Base-by-base conservation (phyloP, 2,888 invertebrate species). In the Mimas tiliae region DNA sequence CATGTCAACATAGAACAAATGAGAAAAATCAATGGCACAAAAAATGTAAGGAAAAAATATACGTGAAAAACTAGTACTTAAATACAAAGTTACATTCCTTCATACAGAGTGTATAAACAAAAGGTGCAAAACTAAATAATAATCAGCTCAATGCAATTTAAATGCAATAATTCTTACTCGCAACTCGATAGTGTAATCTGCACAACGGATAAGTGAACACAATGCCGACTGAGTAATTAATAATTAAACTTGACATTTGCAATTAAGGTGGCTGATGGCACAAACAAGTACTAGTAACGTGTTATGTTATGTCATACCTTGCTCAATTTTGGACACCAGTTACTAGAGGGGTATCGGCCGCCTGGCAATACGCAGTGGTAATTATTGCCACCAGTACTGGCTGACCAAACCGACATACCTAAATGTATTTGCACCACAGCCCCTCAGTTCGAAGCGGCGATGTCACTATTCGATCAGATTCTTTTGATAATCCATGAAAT, bases 381-480 rank as follows among this genome's bases (percentile, higher is more conserved):
- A 89, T 91, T 92, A 88, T 91, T 91, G 82, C 91, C 95, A 88
- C 94, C 94, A 80, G 95, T 94, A 86, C 95, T 94, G 84, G 96
- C 95, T 82, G 96, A 96, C 96, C 96, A 96, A 89, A 96, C 94
- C 93, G 96, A 96, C 96, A 95, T 95, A 91, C 92, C 92, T 92
- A 93, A 89, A 85, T 79, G 84, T 88, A 85, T 87, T 87, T 82
- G 83, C 85, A 88, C 86, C 85, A 84, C 76, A 90, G 87, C 87
- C 86, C 88, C 90, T 89, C 86, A 83, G 83, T 83, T 84, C 81
- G 80, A 82, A 77, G 81, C 77, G 80, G 75, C 84, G 90, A 91
- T 90, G 90, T 91, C 90, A 91, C 84, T 82, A 72, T 69, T 21
- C 50, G 27, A 48, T 19, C 50, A 47, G 38, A 6, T 45, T 53